phyloP scores from a whole-genome alignment of 1,140 invertebrate species.

The Scaptomyza graminum region DNA sequence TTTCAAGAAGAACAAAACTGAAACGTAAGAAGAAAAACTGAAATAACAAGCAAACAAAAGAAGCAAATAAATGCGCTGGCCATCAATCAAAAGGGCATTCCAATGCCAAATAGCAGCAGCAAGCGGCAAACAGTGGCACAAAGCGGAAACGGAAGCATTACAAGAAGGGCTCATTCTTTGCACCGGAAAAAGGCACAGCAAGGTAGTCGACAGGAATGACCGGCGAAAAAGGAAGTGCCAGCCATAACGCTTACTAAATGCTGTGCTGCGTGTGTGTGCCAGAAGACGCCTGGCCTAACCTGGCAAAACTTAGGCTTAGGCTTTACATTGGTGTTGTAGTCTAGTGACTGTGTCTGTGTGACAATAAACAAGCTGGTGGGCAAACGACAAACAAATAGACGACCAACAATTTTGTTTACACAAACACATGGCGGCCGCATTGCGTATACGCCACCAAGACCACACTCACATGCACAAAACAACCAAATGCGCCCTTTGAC shows the following conservation, averaged over 20 bases:
- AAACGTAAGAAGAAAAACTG: slow-evolving; percentile 13
- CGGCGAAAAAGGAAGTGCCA: slow-evolving; percentile 55
- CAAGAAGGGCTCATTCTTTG: slow-evolving; percentile 21
- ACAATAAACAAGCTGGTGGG: slow-evolving; percentile 71
- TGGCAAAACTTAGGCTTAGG: slow-evolving; percentile 2
- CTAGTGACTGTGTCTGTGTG: slow-evolving; percentile 41
- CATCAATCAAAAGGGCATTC: slow-evolving; percentile 71
- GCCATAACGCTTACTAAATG: slow-evolving; percentile 57
- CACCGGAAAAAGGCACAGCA: slow-evolving; percentile 45
- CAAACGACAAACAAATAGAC: slow-evolving; percentile 74
- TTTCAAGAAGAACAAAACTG: slow-evolving; percentile 24
- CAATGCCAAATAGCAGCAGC: slow-evolving; percentile 35
- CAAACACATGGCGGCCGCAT: slow-evolving; percentile 72
- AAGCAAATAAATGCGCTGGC: slow-evolving; percentile 58
- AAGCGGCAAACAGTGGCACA: slow-evolving; percentile 6
- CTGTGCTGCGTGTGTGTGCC: neutral
- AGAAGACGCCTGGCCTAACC: neutral
- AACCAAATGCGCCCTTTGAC: slow-evolving; percentile 64
- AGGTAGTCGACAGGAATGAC: slow-evolving; percentile 53
- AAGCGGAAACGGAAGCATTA: slow-evolving; percentile 63
- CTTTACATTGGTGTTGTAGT: neutral
- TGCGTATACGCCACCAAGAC: slow-evolving; percentile 69
- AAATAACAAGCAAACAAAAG: slow-evolving; percentile 39
- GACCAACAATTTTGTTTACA: slow-evolving; percentile 75
- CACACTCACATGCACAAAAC: slow-evolving; percentile 29